These are phyloP conservation scores for Danio jaintianensis DNA, from an alignment of 2,797 vertebrate genomes.

Conservation along the genomic window DNA sequence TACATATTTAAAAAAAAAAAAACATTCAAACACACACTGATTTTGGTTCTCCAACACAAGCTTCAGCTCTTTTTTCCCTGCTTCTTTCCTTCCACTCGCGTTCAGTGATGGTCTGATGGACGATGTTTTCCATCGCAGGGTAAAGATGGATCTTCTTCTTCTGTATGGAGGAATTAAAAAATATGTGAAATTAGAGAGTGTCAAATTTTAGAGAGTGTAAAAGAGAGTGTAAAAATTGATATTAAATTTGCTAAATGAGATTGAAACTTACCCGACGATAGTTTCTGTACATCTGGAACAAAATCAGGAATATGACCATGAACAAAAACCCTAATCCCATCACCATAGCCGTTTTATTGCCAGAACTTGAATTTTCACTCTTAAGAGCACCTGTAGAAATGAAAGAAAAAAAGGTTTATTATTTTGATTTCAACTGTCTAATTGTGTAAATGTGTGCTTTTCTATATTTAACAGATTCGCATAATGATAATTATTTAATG, in stretches of 20 bases:
- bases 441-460: background rate
- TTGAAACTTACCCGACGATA: conserved; percentile 73
- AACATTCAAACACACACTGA: conserved; percentile 34
- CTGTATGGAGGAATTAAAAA: conserved; percentile 63
- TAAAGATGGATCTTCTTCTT: conserved; percentile 74
- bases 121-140: conserved; percentile 78
- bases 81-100: conserved; percentile 67
- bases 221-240: too few relatives aligned
- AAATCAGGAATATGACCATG: conserved; percentile 70
- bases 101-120: conserved; percentile 72
- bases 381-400: conserved; percentile 65
- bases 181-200: background rate
- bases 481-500: background rate
- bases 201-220: too few relatives aligned
- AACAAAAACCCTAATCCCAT: conserved; percentile 70
- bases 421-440: background rate
- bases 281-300: conserved; percentile 77
- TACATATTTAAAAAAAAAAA: background rate
- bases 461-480: background rate
- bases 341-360: conserved; percentile 51
- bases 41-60: conserved; percentile 24
- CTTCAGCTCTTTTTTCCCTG: conserved; percentile 45
- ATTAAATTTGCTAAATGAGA: background rate
- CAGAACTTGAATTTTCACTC: conserved; percentile 38
- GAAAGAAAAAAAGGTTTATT: background rate